Percentiles rank a stretch among this genome's conserved stretches.
phyloP scores from a whole-genome alignment of 2,113 vertebrate genomes.

The human region DNA sequence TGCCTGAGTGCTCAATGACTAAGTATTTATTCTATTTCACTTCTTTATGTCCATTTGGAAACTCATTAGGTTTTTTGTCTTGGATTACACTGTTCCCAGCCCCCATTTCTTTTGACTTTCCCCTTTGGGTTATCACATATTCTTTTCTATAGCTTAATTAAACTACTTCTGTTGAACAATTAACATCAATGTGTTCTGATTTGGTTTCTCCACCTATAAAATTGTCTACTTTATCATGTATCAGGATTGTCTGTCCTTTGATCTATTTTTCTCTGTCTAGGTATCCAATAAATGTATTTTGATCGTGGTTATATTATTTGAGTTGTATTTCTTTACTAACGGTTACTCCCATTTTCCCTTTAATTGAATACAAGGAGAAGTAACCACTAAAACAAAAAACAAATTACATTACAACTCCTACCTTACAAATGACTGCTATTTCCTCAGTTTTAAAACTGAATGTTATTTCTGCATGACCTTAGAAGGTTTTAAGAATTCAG shows the following conservation, averaged over 20 bases:
- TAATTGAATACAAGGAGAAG: slow-evolving; percentile 15
- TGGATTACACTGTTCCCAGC: background rate
- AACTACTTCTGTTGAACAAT: background rate
- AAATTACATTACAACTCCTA: background rate
- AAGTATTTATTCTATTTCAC: background rate
- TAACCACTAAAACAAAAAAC: background rate
- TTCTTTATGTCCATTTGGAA: background rate
- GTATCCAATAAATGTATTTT: slow-evolving; percentile 16
- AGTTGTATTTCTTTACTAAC: background rate
- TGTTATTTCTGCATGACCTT: slow-evolving; percentile 18
- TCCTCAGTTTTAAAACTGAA: background rate
- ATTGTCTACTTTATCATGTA: background rate
- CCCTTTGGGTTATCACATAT: background rate
- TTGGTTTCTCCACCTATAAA: background rate
- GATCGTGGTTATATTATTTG: background rate
- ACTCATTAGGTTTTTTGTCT: background rate
- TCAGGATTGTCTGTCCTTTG: background rate
- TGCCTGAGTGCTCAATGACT: background rate
- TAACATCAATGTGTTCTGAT: background rate
- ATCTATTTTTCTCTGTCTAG: slow-evolving; percentile 22
- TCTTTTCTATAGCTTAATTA: background rate
- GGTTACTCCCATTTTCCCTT: slow-evolving; percentile 22
- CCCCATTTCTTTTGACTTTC: background rate
- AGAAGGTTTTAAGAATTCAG: background rate
- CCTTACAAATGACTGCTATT: background rate